Conservation (phyloP, 2,888 invertebrate genomes). For the Yponomeuta evonymella region DNA sequence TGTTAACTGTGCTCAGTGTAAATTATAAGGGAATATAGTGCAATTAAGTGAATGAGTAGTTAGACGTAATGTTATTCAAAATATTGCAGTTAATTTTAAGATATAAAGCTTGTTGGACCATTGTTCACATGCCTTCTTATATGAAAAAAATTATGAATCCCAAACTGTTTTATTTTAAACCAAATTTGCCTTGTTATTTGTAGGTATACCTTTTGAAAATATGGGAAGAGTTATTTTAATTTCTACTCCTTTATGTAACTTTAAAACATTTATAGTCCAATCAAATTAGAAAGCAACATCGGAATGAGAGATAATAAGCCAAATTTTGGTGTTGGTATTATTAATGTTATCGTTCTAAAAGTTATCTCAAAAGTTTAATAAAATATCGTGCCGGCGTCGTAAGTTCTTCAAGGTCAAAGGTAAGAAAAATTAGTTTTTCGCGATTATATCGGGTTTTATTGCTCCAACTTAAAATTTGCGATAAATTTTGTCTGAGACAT, state of each 20-base stretch:
- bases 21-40: conserved; percentile 30
- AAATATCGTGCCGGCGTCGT: too few relatives aligned
- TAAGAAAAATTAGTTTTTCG: too few relatives aligned
- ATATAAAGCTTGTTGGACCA: conserved; percentile 67
- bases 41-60: conserved; percentile 40
- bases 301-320: too few relatives aligned
- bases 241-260: not conserved
- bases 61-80: conserved; percentile 55
- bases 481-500: too few relatives aligned
- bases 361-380: too few relatives aligned
- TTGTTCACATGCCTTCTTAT: conserved; percentile 66
- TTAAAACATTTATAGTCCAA: too few relatives aligned
- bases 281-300: too few relatives aligned
- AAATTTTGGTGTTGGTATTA: too few relatives aligned
- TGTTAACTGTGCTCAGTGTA: conserved; percentile 57
- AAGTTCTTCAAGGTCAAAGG: too few relatives aligned
- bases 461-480: too few relatives aligned
- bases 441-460: too few relatives aligned
- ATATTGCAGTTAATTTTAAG: conserved; percentile 44
- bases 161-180: not conserved
- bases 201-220: not conserved
- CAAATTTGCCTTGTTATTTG: not conserved
- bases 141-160: conserved; percentile 30
- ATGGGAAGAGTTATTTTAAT: not conserved
- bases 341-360: too few relatives aligned